phyloP scores from a whole-genome alignment of 2,888 invertebrate species.

The Calliopum simillimum region DNA sequence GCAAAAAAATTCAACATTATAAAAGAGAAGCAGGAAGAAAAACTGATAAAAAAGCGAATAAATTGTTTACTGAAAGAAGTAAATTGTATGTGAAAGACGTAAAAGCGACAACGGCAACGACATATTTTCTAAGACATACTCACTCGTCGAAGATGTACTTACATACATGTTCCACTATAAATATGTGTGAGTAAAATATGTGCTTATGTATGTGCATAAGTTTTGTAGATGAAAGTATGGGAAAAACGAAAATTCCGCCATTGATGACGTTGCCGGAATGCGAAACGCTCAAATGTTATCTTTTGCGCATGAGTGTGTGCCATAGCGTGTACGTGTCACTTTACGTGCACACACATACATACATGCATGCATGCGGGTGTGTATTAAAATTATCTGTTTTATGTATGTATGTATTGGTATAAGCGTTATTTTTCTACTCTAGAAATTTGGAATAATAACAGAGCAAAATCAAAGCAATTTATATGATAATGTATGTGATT shows the following conservation, averaged over 20 bases:
- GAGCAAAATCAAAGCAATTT: slow-evolving; percentile 54
- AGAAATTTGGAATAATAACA: slow-evolving; percentile 60
- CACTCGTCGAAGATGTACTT: no score
- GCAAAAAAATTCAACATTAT: slow-evolving; percentile 7
- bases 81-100: slow-evolving; percentile 37
- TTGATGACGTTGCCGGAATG: slow-evolving; percentile 44
- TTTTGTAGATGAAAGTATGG: slow-evolving; percentile 10
- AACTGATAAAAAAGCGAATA: slow-evolving; percentile 34
- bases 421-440: slow-evolving; percentile 62
- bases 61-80: slow-evolving; percentile 39
- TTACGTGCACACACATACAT: slow-evolving; percentile 13
- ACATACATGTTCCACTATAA: no score
- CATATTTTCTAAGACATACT: background rate
- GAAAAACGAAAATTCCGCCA: slow-evolving; percentile 46
- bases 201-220: no score
- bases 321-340: slow-evolving; percentile 21
- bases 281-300: slow-evolving; percentile 30
- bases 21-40: background rate
- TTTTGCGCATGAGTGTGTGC: slow-evolving; percentile 30
- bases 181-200: no score
- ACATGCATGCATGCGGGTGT: slow-evolving; percentile 22
- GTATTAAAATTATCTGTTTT: slow-evolving; percentile 22
- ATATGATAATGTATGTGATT: slow-evolving; percentile 53
- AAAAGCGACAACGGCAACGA: slow-evolving; percentile 7
- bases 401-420: slow-evolving; percentile 42